Evolutionary conservation across 2,888 invertebrate genomes (phyloP).

Genomic region (Parascotia fuliginaria): DNA sequence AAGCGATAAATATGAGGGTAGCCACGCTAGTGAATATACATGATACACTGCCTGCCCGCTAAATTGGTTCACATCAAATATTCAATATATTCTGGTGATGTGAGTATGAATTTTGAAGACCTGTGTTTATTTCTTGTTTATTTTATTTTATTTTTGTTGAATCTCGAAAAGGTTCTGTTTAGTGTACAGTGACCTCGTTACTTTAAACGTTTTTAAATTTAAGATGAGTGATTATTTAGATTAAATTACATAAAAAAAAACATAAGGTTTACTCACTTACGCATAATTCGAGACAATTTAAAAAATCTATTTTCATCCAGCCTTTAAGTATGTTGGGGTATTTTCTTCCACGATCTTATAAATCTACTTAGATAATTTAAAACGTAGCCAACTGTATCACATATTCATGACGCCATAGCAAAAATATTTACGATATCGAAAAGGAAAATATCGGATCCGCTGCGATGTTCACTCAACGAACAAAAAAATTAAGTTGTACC

Average conservation of each 20-base stretch:
- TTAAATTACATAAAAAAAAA: too few species aligned
- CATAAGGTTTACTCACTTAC: too few species aligned
- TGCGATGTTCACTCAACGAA: constrained; percentile 33
- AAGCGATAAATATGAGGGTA: constrained; percentile 76
- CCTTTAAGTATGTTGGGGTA: too few species aligned
- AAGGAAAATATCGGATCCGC: constrained; percentile 42
- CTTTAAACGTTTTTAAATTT: too few species aligned
- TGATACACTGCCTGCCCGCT: constrained; percentile 45
- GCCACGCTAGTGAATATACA: constrained; percentile 63
- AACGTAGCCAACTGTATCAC: constrained; percentile 27
- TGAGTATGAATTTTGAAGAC: too few species aligned
- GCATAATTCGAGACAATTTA: too few species aligned
- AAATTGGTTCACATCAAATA: not conserved
- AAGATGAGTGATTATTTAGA: too few species aligned
- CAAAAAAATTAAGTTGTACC: constrained; percentile 48
- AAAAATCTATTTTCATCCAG: too few species aligned
- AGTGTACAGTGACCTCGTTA: too few species aligned
- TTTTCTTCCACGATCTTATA: not conserved
- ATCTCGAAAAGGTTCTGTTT: too few species aligned
- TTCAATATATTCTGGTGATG: not conserved
- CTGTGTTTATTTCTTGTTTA: too few species aligned
- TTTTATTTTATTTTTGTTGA: too few species aligned
- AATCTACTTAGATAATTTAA: constrained; percentile 9
- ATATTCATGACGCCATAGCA: constrained; percentile 45
- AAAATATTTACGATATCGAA: constrained; percentile 47